These are phyloP conservation scores for Panthera uncia DNA, from an alignment of 2,113 vertebrate species.

Conservation along the genomic window DNA sequence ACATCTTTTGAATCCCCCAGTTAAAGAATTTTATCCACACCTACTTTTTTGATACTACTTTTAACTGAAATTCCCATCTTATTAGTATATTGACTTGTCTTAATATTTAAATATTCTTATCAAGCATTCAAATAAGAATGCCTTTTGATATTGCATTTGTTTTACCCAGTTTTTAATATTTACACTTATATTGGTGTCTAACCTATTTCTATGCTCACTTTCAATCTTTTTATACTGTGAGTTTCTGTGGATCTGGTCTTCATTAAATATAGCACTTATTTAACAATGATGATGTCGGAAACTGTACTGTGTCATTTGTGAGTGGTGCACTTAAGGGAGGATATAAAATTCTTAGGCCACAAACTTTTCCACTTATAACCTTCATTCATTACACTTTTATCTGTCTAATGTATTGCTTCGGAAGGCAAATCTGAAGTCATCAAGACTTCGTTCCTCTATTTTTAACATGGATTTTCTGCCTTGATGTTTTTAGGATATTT, in stretches of 20 bases:
- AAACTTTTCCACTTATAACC: neutral
- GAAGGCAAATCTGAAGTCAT: neutral
- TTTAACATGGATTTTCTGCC: constrained; percentile 37
- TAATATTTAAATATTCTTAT: neutral
- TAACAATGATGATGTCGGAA: neutral
- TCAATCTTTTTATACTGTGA: neutral
- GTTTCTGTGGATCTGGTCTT: neutral
- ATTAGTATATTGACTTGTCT: neutral
- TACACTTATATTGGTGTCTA: neutral
- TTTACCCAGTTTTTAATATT: neutral
- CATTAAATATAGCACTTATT: neutral
- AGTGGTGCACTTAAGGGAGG: neutral
- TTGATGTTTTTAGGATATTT: constrained; percentile 50
- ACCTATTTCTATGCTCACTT: neutral
- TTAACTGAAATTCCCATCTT: neutral
- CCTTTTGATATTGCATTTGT: neutral
- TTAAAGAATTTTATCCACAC: neutral
- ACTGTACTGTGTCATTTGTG: neutral
- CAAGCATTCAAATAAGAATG: neutral
- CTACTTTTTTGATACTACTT: neutral
- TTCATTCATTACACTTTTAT: neutral
- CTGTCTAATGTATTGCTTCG: neutral
- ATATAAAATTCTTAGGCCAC: neutral
- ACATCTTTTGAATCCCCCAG: neutral
- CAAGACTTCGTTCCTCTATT: neutral